Base-by-base conservation (phyloP, 2,888 invertebrate species). In the Lissocephala sabroskyi region DNA sequence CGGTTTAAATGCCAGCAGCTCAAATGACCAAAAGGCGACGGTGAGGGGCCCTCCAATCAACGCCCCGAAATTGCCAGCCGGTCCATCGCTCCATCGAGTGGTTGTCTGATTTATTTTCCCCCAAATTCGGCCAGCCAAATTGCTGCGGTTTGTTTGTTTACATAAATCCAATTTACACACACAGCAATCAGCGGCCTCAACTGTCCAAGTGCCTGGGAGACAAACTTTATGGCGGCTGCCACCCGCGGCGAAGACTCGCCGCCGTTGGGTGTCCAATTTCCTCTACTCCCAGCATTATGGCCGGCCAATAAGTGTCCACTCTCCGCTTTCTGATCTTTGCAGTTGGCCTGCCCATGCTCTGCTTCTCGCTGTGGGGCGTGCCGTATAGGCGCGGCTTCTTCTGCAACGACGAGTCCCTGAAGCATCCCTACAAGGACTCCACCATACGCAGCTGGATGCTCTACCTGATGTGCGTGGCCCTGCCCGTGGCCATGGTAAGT, bases 341-440 rank as follows among this genome's bases (percentile, higher is more conserved):
- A 95, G 95, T 93, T 79, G 91, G 91, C 45, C 87, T 93, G 68
- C 87, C 92, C 7, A 90, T 94, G 68, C 84, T 94, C 56, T 86
- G 89, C 50, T 90, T 92, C 74, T 92, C 87, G 79, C 77, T 92
- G 29, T 90, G 90, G 88, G 92, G 91, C 16, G 85, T 87, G 43
- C 92, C 95, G 0, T 92, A 89, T 81, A 86, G 90, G 59, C 86
- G 97, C 54, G 98, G 98, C 18, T 97, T 97, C 87, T 97, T 94
- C 87, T 98, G 98, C 86, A 91, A 95, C 82, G 98, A 98, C 86
- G 93, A 95, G 79, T 92, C 94, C 18, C 88, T 98, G 41, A 89
- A 89, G 73, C 94, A 97, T 84, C 97, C 97, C 6, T 95, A 90
- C 85, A 89, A 90, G 65, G 89, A 90, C 0, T 94, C 94, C 1